Percentiles rank a stretch among this genome's conserved stretches.
Conservation (phyloP, 1,140 invertebrate genomes). For the Oncopeltus fasciatus region DNA sequence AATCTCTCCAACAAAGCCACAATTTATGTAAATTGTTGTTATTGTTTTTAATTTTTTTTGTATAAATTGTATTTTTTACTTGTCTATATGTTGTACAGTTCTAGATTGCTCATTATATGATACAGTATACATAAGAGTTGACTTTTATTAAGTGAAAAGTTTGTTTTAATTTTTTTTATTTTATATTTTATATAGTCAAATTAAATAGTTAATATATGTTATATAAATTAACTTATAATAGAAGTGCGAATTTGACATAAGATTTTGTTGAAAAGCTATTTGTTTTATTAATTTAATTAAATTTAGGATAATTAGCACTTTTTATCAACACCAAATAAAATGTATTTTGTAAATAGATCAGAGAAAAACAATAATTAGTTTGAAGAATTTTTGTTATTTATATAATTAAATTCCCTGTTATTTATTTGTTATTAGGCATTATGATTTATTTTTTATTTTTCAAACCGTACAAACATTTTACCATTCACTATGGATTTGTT, state of each 20-base stretch:
- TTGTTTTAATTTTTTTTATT: not conserved
- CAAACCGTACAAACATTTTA: slow-evolving; percentile 2
- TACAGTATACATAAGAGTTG: not conserved
- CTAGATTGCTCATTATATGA: slow-evolving; percentile 11
- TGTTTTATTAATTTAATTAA: slow-evolving; percentile 1
- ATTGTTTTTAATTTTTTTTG: slow-evolving; percentile 12
- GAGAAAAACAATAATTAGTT: not conserved
- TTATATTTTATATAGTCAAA: slow-evolving; percentile 3
- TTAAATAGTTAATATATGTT: not conserved
- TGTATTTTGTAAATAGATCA: not conserved
- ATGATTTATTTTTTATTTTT: not conserved
- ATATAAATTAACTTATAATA: not conserved
- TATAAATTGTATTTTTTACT: slow-evolving; percentile 14
- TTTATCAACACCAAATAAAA: slow-evolving; percentile 7
- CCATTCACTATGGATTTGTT: not conserved
- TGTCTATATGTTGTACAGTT: slow-evolving; percentile 9
- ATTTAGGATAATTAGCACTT: slow-evolving; percentile 1
- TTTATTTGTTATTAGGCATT: slow-evolving; percentile 4
- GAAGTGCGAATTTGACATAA: not conserved
- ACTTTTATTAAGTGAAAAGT: not conserved
- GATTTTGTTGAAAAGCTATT: not conserved
- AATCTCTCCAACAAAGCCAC: slow-evolving; percentile 8
- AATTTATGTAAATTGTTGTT: not conserved
- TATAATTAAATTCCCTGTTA: not conserved
- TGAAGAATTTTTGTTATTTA: not conserved